Base-by-base conservation (phyloP, 2,888 invertebrate genomes). In the Tolmerus cingulatus region DNA sequence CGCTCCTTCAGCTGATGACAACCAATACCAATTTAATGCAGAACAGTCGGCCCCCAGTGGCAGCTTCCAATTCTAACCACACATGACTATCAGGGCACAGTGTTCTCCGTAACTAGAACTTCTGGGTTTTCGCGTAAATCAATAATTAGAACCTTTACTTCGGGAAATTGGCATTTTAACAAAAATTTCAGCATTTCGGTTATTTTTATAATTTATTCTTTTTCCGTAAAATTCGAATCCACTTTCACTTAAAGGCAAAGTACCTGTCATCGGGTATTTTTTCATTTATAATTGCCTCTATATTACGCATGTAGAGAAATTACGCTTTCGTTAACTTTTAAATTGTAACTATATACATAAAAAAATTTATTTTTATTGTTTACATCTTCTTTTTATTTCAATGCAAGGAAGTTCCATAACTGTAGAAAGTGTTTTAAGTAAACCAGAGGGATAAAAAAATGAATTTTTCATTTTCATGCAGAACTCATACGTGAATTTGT, bases 1-100 rank as follows among this genome's bases (percentile, higher is more conserved):
- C 12, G 97, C 97, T 51, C 98, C 97, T 0, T 93, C 95, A 14
- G 94, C 95, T 5, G 95, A 95, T 19, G 93, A 94, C 88, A 95
- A 95, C 91, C 96, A 97, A 91, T 97, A 96, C 91, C 94, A 95
- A 90, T 97, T 96, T 91, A 94, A 94, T 91, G 93, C 95, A 30
- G 95, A 96, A 91, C 95, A 95, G 90, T 94, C 95, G 86, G 94
- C 96, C 90, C 96, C 97, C 30, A 95, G 95, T 94, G 96, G 96
- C 89, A 96, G 96, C 90, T 97, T 96, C 92, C 95, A 96, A 90
- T 97, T 97, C 93, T 97, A 96, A 94, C 85, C 46, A 85, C 46
- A n/a, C 16, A 37, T 66, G 30, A 84, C 37, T 57, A 23, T 14
- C 23, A 37, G 79, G 57, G 82, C 57, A 57, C 57, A 51, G 51